These are phyloP conservation scores for Morpho achilles DNA, from an alignment of 2,888 invertebrate genomes.

Conservation along the genomic window DNA sequence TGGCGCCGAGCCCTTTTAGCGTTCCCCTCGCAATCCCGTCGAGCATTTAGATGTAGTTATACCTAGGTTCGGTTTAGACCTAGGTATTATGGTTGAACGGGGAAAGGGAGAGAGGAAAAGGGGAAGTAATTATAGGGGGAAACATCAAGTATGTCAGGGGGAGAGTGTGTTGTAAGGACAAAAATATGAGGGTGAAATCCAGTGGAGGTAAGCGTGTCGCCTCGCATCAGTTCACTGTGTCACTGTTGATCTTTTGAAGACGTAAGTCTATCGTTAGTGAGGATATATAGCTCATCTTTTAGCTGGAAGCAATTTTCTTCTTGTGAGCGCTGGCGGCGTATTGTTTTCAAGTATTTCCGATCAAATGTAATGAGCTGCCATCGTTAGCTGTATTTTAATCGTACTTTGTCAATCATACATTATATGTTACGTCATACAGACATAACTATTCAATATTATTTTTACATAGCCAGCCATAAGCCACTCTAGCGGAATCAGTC, in stretches of 20 bases:
- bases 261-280: slow-evolving; percentile 33
- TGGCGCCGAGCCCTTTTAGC: slow-evolving; percentile 64
- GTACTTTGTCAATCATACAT: too few species aligned
- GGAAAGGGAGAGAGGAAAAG: slow-evolving; percentile 40
- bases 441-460: too few species aligned
- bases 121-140: slow-evolving; percentile 70
- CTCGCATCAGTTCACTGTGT: slow-evolving; percentile 75
- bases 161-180: slow-evolving; percentile 73
- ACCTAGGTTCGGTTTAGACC: slow-evolving; percentile 53
- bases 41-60: slow-evolving; percentile 55
- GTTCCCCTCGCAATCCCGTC: slow-evolving; percentile 68
- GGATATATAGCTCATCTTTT: slow-evolving; percentile 16
- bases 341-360: slow-evolving; percentile 2
- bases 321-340: not conserved
- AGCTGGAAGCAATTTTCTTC: slow-evolving; percentile 1
- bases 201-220: slow-evolving; percentile 72
- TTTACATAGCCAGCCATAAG: too few species aligned
- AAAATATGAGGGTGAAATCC: slow-evolving; percentile 67
- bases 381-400: too few species aligned
- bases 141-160: slow-evolving; percentile 76
- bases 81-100: slow-evolving; percentile 54
- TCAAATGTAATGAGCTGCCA: not conserved
- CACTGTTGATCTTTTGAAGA: slow-evolving; percentile 70
- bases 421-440: too few species aligned
- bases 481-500: too few species aligned